phyloP scores from a whole-genome alignment of 2,797 vertebrate genomes.

The Denticeps clupeoides region DNA sequence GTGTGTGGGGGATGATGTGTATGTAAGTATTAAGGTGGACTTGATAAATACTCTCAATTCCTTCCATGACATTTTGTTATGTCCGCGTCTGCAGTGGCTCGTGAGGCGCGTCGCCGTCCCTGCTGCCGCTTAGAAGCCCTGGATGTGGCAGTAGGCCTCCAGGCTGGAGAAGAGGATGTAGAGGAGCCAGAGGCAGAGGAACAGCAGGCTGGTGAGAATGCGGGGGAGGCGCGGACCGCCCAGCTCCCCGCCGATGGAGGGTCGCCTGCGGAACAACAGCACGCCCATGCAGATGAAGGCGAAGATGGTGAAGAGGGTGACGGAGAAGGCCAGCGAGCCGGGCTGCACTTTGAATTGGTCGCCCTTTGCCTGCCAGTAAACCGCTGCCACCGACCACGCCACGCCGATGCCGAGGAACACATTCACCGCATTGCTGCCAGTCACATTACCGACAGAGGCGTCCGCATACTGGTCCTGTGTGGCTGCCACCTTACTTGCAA shows the following conservation, averaged over 20 bases:
- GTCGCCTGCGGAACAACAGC: slow-evolving; percentile 74
- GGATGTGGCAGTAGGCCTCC: slow-evolving; percentile 88
- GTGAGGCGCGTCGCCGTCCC: slow-evolving; percentile 4
- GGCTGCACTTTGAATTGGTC: slow-evolving; percentile 71
- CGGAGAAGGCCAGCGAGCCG: slow-evolving; percentile 83
- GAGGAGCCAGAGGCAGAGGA: slow-evolving; percentile 81
- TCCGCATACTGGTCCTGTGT: slow-evolving; percentile 86
- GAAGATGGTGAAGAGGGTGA: slow-evolving; percentile 91
- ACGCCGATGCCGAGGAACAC: slow-evolving; percentile 90
- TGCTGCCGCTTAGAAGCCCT: slow-evolving; percentile 66
- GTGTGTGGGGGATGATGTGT: too few relatives aligned
- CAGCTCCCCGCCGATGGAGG: slow-evolving; percentile 80
- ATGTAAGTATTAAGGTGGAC: too few relatives aligned
- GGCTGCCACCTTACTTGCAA: slow-evolving; percentile 89
- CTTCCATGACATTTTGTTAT: too few relatives aligned
- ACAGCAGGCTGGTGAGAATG: slow-evolving; percentile 65
- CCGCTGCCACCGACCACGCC: slow-evolving; percentile 82
- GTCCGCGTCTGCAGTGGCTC: too few relatives aligned
- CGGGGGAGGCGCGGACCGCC: slow-evolving; percentile 67
- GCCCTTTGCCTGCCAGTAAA: slow-evolving; percentile 79
- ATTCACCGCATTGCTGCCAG: slow-evolving; percentile 87
- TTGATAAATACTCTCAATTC: too few relatives aligned
- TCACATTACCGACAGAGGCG: slow-evolving; percentile 87
- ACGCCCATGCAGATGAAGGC: slow-evolving; percentile 74
- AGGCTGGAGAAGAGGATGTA: slow-evolving; percentile 87